These are phyloP conservation scores for Strigamia crassipes DNA, from an alignment of 2,888 invertebrate genomes.

Conservation along the genomic window DNA sequence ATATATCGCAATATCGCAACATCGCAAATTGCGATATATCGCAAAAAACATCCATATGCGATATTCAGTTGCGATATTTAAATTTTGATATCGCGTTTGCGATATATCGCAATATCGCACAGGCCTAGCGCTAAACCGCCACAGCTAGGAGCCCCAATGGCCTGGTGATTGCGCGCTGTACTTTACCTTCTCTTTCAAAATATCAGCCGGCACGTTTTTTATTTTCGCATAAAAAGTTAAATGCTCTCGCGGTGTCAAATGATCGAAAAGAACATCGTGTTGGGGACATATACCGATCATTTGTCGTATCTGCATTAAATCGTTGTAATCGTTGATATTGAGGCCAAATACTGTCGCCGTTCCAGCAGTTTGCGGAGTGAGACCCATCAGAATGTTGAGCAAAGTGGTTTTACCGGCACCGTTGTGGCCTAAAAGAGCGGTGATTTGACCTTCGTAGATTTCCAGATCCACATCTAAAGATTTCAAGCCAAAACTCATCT, in stretches of 20 bases:
- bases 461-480: slow-evolving; percentile 62
- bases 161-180: too few relatives aligned
- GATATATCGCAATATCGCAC: too few relatives aligned
- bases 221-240: slow-evolving; percentile 80
- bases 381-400: slow-evolving; percentile 80
- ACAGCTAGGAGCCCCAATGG: too few relatives aligned
- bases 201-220: slow-evolving; percentile 62
- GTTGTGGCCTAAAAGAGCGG: slow-evolving; percentile 82
- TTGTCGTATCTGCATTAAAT: slow-evolving; percentile 75
- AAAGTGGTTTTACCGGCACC: slow-evolving; percentile 86
- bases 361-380: slow-evolving; percentile 63
- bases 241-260: slow-evolving; percentile 78
- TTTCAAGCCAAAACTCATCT: not conserved
- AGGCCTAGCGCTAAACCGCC: too few relatives aligned
- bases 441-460: slow-evolving; percentile 84
- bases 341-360: slow-evolving; percentile 76
- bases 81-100: too few relatives aligned
- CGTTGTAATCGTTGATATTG: slow-evolving; percentile 74
- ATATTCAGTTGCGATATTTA: too few relatives aligned
- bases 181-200: slow-evolving; percentile 13
- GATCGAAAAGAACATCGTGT: slow-evolving; percentile 80
- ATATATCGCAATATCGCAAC: too few relatives aligned
- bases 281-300: slow-evolving; percentile 89
- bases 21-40: too few relatives aligned
- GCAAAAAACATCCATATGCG: too few relatives aligned